Conservation (phyloP, 2,888 invertebrate species). For the Aporophyla nigra region DNA sequence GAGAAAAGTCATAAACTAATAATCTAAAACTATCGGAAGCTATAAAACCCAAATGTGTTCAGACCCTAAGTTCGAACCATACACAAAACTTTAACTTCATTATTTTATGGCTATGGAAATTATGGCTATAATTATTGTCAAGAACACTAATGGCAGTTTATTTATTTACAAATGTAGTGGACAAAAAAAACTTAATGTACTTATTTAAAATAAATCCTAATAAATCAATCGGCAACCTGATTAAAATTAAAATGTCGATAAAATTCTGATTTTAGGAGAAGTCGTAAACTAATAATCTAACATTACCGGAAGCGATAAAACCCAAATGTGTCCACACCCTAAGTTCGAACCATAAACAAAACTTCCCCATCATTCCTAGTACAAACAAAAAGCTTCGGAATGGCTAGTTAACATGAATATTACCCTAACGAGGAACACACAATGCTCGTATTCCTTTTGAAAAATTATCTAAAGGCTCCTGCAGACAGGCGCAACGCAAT, state of each 20-base stretch:
- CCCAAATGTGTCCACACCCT: background rate
- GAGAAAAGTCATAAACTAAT: background rate
- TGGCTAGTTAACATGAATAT: conserved; percentile 50
- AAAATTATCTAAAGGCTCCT: conserved; percentile 8
- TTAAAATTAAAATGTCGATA: background rate
- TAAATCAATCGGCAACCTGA: background rate
- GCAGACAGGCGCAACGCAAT: background rate
- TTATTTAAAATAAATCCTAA: background rate
- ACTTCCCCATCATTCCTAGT: background rate
- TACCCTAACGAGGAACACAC: conserved; percentile 49
- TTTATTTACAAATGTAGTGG: background rate
- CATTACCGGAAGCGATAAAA: conserved; percentile 11
- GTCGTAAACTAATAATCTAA: background rate
- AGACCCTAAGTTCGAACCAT: conserved; percentile 12
- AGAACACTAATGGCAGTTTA: background rate
- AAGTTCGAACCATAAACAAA: conserved; percentile 16
- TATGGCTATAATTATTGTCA: background rate
- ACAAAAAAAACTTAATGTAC: background rate
- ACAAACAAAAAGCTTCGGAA: conserved; percentile 36
- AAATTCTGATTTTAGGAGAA: background rate
- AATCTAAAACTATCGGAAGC: conserved; percentile 17
- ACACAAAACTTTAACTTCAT: conserved; percentile 11
- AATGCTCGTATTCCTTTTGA: conserved; percentile 37
- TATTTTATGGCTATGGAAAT: background rate
- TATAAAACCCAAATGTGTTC: background rate